phyloP scores from a whole-genome alignment of 1,140 invertebrate genomes.

The Macrobrachium rosenbergii region DNA sequence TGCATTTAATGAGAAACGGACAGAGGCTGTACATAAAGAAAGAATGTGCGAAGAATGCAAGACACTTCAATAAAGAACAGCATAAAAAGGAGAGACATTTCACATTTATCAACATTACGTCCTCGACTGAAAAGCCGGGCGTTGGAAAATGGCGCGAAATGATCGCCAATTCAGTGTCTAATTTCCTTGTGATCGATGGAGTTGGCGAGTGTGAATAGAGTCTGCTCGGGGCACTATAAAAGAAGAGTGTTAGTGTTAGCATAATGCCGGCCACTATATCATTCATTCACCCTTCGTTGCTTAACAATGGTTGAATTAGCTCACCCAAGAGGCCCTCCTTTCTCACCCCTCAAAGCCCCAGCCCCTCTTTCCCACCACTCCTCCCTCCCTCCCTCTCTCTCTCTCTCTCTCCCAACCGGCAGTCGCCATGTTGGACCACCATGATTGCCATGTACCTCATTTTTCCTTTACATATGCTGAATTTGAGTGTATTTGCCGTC shows the following conservation, averaged over 20 bases:
- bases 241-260: slow-evolving; percentile 53
- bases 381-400: neutral
- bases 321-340: neutral
- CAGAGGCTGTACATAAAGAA: too few relatives aligned
- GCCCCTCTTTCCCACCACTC: neutral
- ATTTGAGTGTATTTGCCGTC: too few relatives aligned
- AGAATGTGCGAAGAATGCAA: too few relatives aligned
- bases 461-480: too few relatives aligned
- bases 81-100: neutral
- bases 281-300: slow-evolving; percentile 63
- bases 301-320: slow-evolving; percentile 63
- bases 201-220: slow-evolving; percentile 26
- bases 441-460: too few relatives aligned
- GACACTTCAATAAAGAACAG: too few relatives aligned
- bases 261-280: slow-evolving; percentile 60
- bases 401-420: neutral
- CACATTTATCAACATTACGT: slow-evolving; percentile 53
- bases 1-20: too few relatives aligned
- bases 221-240: slow-evolving; percentile 14
- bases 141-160: slow-evolving; percentile 57
- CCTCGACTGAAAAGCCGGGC: slow-evolving; percentile 29
- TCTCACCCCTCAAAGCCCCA: slow-evolving; percentile 1
- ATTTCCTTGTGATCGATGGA: slow-evolving; percentile 54
- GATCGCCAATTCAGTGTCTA: slow-evolving; percentile 56
- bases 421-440: too few relatives aligned